Percentiles rank a stretch among this genome's conserved stretches.
Evolutionary conservation across 2,888 invertebrate genomes (phyloP).

Genomic region (Ferrisia virgata): DNA sequence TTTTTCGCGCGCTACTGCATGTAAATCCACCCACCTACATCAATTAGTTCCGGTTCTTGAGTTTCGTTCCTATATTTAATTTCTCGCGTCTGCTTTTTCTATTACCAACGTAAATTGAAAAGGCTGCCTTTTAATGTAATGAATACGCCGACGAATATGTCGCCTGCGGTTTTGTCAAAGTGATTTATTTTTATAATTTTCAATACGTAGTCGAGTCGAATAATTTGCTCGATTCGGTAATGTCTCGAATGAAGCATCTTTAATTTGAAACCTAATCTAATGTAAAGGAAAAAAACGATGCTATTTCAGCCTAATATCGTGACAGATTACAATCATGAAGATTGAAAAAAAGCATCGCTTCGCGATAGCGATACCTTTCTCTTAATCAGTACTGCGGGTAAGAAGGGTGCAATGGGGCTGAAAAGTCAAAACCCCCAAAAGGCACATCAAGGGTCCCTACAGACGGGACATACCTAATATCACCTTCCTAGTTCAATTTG

Average conservation of each 20-base stretch:
- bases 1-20: neutral
- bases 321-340: no score
- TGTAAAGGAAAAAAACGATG: no score
- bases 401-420: no score
- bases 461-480: no score
- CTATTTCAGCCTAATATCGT: no score
- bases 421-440: no score
- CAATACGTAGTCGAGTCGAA: neutral
- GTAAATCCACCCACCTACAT: neutral
- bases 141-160: neutral
- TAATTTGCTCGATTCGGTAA: neutral
- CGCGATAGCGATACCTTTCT: no score
- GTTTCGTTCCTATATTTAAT: neutral
- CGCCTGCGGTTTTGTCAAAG: neutral
- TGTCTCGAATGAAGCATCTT: neutral
- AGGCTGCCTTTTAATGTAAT: neutral
- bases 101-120: constrained; percentile 10
- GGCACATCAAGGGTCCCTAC: no score
- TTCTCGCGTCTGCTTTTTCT: neutral
- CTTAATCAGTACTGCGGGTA: no score
- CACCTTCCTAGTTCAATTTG: no score
- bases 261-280: no score
- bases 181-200: neutral
- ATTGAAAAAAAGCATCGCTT: no score
- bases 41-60: constrained; percentile 9